Base-by-base conservation (phyloP, 2,888 invertebrate species). In the Rutpela maculata region DNA sequence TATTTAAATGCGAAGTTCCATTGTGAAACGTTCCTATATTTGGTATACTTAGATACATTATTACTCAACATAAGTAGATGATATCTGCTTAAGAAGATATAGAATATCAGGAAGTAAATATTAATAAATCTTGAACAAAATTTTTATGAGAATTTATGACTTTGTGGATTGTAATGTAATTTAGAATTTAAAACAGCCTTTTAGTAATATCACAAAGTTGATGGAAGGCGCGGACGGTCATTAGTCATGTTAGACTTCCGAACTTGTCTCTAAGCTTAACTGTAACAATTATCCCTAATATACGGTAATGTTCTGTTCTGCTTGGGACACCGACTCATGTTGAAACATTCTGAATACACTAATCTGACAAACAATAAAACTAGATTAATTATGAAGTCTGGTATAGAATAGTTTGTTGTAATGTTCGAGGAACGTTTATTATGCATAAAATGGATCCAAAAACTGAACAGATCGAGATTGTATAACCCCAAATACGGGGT, bases 161-260 rank as follows among this genome's bases (percentile, higher is more conserved):
- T 57, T 18, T 11, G 57, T 12, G 18, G 18, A 57, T 18, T 19
- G 10, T 9, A 6, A 18, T 18, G 18, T 57, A n/a, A 56, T 56
- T 56, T 56, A 57, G 57, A 55, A 56, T 56, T 55, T 68, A 56
- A 55, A 50, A 68, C 67, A 17, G n/a, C 67, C 22, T 68, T 68
- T 56, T 68, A 68, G 63, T 63, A 55, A n/a, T 55, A 50, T 22
- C 55, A 18, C 50, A 31, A 43, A 19, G 38, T 15, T 38, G 70
- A 70, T 70, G 70, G 70, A 70, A 70, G 73, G 67, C 59, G 56
- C 26, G 68, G 56, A 74, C 60, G 74, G 68, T 74, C 74, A 74
- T 74, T 74, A 74, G 57, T 74, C 74, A 74, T 74, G 67, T 74
- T 74, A 74, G 74, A 74, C 74, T 68, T 74, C 67, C 74, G 67